These are phyloP conservation scores for Drosophila varians DNA, from an alignment of 1,140 invertebrate genomes.

Conservation along the genomic window DNA sequence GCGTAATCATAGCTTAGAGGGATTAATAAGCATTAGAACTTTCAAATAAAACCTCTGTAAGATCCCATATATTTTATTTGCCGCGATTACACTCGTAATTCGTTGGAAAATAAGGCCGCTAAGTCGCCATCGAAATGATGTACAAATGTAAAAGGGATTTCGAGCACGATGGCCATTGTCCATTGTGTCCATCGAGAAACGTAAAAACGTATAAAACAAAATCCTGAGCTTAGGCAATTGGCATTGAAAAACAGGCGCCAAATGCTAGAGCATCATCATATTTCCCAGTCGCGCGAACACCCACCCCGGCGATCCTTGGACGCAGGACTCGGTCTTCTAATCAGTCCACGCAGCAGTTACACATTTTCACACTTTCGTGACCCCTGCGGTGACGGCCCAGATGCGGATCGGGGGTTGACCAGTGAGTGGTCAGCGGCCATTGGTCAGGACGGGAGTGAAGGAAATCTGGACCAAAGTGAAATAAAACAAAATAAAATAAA, in stretches of 20 bases:
- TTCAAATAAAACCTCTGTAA: neutral
- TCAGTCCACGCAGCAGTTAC: slow-evolving; percentile 51
- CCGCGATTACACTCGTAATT: slow-evolving; percentile 68
- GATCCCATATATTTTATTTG: slow-evolving; percentile 16
- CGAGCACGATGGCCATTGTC: slow-evolving; percentile 11
- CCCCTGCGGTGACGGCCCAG: slow-evolving; percentile 67
- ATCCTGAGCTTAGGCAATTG: slow-evolving; percentile 76
- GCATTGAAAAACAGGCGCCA: slow-evolving; percentile 66
- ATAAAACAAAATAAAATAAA: slow-evolving; percentile 45
- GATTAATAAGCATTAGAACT: neutral
- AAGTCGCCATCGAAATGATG: slow-evolving; percentile 62
- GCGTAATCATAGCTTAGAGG: neutral
- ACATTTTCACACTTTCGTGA: slow-evolving; percentile 79
- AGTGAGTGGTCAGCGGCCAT: slow-evolving; percentile 44
- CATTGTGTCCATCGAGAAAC: slow-evolving; percentile 24
- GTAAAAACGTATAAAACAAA: slow-evolving; percentile 22
- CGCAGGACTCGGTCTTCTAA: slow-evolving; percentile 49
- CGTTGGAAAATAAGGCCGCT: slow-evolving; percentile 60
- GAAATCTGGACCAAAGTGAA: slow-evolving; percentile 3
- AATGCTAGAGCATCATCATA: slow-evolving; percentile 18
- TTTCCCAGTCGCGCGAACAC: slow-evolving; percentile 7
- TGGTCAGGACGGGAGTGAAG: slow-evolving; percentile 22
- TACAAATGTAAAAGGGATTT: slow-evolving; percentile 59
- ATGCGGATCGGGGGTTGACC: slow-evolving; percentile 48
- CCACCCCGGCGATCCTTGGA: slow-evolving; percentile 44